A percentile compares a stretch with the other conserved stretches of the same genome.
These are phyloP conservation scores for Nerophis lumbriciformis DNA, from an alignment of 2,113 vertebrate genomes.

Conservation along the genomic window DNA sequence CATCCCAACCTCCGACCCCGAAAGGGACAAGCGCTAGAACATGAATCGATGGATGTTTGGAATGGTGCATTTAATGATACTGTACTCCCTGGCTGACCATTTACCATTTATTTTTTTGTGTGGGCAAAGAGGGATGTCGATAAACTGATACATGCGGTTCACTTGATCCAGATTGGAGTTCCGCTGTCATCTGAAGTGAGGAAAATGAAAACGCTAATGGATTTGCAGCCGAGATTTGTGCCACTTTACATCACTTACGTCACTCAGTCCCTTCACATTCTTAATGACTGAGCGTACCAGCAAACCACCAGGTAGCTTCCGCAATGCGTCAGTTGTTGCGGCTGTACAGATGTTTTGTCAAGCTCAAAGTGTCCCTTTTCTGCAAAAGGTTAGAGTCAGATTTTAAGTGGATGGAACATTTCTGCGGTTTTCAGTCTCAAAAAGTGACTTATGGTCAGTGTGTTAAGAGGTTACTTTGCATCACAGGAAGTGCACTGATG, in stretches of 20 bases:
- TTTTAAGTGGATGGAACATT: not conserved
- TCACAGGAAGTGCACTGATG: not conserved
- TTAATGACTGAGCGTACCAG: not conserved
- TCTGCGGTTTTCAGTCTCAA: not conserved
- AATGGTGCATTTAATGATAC: conserved; percentile 24
- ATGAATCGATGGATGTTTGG: no score
- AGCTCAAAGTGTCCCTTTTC: not conserved
- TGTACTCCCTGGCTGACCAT: conserved; percentile 19
- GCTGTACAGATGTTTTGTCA: not conserved
- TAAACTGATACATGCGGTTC: not conserved
- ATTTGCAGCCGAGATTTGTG: not conserved
- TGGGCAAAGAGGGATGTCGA: not conserved
- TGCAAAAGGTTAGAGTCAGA: not conserved
- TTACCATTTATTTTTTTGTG: conserved; percentile 4
- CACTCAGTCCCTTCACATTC: conserved; percentile 3
- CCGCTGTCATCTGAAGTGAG: not conserved
- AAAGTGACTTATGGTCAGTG: no score
- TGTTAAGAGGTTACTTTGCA: not conserved
- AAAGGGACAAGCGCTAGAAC: no score
- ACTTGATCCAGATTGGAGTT: not conserved
- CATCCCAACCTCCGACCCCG: no score
- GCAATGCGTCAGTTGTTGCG: not conserved
- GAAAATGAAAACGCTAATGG: not conserved
- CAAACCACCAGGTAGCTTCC: not conserved
- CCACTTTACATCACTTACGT: not conserved